Evolutionary conservation across 1,140 invertebrate species (phyloP).

Genomic region (Metaphire vulgaris): DNA sequence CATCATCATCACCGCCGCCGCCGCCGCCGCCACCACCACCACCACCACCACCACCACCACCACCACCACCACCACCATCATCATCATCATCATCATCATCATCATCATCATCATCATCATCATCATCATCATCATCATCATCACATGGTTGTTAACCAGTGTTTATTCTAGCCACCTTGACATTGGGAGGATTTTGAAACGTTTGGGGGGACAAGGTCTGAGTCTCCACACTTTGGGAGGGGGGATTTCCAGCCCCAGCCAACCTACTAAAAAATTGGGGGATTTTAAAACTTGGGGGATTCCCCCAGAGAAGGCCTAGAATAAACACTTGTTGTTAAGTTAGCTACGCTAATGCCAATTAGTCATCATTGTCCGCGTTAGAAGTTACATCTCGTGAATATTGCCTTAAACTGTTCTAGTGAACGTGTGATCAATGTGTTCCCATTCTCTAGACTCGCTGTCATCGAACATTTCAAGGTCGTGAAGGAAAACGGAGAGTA

Average conservation of each 20-base stretch:
- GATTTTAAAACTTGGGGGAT: too few species aligned
- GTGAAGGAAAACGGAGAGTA: background rate
- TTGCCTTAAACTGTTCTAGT: background rate
- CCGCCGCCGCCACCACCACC: background rate
- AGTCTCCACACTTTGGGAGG: too few species aligned
- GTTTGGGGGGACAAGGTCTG: too few species aligned
- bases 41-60: background rate
- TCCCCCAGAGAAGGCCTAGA: too few species aligned
- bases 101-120: slow-evolving; percentile 8
- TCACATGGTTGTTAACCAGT: too few species aligned
- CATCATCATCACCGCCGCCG: background rate
- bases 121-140: background rate
- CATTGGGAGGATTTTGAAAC: too few species aligned
- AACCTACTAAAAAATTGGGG: background rate
- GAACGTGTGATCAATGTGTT: background rate
- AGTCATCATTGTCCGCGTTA: background rate
- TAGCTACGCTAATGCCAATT: background rate
- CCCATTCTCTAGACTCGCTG: background rate
- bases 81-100: background rate
- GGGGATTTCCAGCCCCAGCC: background rate
- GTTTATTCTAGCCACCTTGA: too few species aligned
- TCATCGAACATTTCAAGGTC: background rate
- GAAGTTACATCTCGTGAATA: background rate
- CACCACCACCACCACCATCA: background rate
- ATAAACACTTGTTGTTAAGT: background rate